These are phyloP conservation scores for Halcyon malimbica DNA, from an alignment of 2,113 vertebrate genomes.

Conservation along the genomic window DNA sequence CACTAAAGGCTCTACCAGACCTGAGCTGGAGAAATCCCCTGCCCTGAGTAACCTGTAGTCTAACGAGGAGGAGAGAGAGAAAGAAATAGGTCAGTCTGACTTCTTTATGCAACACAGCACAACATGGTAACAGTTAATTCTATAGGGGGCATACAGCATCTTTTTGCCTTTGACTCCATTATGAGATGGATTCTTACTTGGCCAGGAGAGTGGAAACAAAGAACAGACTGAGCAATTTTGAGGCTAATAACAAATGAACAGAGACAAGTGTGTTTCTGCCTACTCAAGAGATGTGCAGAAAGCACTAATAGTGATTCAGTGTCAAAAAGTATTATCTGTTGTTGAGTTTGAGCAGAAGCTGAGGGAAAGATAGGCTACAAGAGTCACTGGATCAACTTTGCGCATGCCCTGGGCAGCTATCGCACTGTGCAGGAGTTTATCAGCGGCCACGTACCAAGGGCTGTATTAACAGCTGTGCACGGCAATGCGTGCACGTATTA, in stretches of 20 bases:
- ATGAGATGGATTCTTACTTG: background rate
- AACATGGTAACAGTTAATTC: background rate
- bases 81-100: background rate
- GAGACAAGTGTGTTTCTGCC: background rate
- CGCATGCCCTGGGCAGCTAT: background rate
- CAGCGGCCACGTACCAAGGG: background rate
- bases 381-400: background rate
- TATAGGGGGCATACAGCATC: background rate
- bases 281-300: background rate
- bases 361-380: background rate
- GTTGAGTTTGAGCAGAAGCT: background rate
- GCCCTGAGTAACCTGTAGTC: background rate
- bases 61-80: background rate
- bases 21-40: background rate
- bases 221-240: background rate
- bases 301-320: background rate
- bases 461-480: background rate
- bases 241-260: background rate
- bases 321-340: background rate
- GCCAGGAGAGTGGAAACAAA: background rate
- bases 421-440: background rate
- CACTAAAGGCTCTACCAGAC: background rate
- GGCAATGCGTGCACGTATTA: accelerated
- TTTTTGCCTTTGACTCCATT: background rate
- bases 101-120: background rate